Base-by-base conservation (phyloP, 2,888 invertebrate species). In the Melolontha melolontha region DNA sequence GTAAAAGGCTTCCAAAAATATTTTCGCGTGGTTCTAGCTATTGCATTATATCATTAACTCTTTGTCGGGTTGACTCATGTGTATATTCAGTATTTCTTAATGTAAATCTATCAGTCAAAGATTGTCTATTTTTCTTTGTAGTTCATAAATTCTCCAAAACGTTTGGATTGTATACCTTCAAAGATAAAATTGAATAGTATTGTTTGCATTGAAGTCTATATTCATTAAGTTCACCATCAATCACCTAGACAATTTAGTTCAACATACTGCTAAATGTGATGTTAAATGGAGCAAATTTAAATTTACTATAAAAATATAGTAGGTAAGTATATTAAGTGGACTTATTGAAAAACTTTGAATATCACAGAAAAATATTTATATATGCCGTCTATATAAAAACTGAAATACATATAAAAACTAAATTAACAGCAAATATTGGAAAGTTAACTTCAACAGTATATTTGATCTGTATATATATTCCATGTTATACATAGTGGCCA, bases 81-180 rank as follows among this genome's bases (percentile, higher is more conserved):
- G 11, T 54, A 54, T 54, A 54, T 54, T 54, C 17, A 54, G 14
- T 54, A 54, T 17, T n/a, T 39, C 12, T 12, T 12, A 39, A 54
- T 54, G 17, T 39, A 54, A 54, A 39, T 17, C 34, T 8, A 34
- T 34, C 52, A 54, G 16, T 54, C 52, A 39, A 12, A 10, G 6
- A 16, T 6, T 39, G 39, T 39, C 39, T 39, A 10, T 16, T 54
- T 51, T 52, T 16, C n/a, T 6, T 34, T 34, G 10, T 40, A 54
- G 14, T 10, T 39, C 39, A 39, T 54, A 34, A 54, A 34, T 52
- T 52, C 14, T 4, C 39, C 14, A 12, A 54, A 39, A 54, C 5
- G 10, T 39, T 54, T 14, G 10, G 14, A 16, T 39, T 34, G 8
- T 39, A 54, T 54, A 54, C 17, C 10, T 39, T 5, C 14, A 16